Conservation (phyloP, 2,888 invertebrate species). For the Chrysotoxum bicinctum region DNA sequence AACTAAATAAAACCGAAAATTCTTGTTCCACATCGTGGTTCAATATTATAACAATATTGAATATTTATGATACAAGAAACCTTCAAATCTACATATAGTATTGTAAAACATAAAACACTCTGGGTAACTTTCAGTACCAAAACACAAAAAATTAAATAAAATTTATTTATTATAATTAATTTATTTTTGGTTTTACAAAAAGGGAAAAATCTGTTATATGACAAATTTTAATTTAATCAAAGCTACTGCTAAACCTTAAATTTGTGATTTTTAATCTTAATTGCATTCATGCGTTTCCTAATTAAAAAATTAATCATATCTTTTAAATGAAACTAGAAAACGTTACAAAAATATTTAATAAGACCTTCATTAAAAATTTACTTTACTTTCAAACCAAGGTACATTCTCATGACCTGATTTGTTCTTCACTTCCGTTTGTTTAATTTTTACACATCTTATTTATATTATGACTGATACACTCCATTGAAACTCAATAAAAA, state of each 20-base stretch:
- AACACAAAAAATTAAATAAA: background rate
- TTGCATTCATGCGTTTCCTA: background rate
- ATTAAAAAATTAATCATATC: background rate
- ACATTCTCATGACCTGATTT: background rate
- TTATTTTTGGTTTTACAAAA: background rate
- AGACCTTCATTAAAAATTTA: background rate
- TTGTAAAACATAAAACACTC: background rate
- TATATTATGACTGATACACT: background rate
- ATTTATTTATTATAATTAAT: background rate
- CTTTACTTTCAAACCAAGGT: background rate
- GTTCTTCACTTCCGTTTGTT: slow-evolving; percentile 27
- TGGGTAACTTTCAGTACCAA: background rate
- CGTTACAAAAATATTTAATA: background rate
- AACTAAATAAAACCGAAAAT: background rate
- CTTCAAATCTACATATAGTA: slow-evolving; percentile 1
- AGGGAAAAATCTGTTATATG: background rate
- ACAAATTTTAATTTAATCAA: background rate
- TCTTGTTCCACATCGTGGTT: background rate
- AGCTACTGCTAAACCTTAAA: background rate
- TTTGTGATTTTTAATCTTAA: background rate
- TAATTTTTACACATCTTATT: background rate
- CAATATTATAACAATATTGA: background rate
- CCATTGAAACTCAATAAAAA: background rate
- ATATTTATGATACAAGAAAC: slow-evolving; percentile 29
- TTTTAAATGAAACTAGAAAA: background rate